Percentiles rank a stretch among this genome's conserved stretches.
Evolutionary conservation across 2,888 invertebrate genomes (phyloP).

Genomic region (Leptinotarsa peninsularis): DNA sequence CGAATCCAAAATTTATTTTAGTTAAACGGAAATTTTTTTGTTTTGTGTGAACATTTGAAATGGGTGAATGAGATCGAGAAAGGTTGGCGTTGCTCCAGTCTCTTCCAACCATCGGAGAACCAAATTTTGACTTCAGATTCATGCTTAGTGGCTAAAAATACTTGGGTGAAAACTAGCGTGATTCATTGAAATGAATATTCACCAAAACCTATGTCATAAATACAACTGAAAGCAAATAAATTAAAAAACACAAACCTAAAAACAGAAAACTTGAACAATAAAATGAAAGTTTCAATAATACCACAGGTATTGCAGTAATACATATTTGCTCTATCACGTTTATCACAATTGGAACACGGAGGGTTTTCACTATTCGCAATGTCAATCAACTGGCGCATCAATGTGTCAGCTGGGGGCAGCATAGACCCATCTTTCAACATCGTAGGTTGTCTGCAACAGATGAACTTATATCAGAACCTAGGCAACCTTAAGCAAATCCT

Average conservation of each 20-base stretch:
- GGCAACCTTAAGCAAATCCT: neutral
- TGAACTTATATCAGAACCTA: neutral
- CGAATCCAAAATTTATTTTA: too few relatives aligned
- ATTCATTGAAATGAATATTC: neutral
- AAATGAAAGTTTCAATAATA: slow-evolving; percentile 57
- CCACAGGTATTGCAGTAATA: slow-evolving; percentile 84
- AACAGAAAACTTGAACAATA: slow-evolving; percentile 42
- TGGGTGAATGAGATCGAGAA: too few relatives aligned
- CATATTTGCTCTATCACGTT: slow-evolving; percentile 77
- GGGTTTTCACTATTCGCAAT: slow-evolving; percentile 78
- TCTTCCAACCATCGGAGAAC: too few relatives aligned
- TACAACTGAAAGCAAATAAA: slow-evolving; percentile 34
- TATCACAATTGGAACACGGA: slow-evolving; percentile 83
- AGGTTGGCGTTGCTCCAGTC: too few relatives aligned
- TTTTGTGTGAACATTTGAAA: too few relatives aligned
- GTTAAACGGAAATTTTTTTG: too few relatives aligned
- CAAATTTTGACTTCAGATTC: too few relatives aligned
- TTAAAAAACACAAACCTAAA: slow-evolving; percentile 42
- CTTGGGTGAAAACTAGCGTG: too few relatives aligned
- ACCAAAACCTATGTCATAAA: neutral
- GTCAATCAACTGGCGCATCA: slow-evolving; percentile 79
- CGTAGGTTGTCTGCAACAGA: slow-evolving; percentile 69
- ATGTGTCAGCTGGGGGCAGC: slow-evolving; percentile 74
- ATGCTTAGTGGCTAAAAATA: too few relatives aligned
- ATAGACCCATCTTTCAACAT: slow-evolving; percentile 72